Evolutionary conservation across 2,888 invertebrate species (phyloP), one percentile per base, ranked within the genome.

Genomic region (Drosophila antonietae): DNA sequence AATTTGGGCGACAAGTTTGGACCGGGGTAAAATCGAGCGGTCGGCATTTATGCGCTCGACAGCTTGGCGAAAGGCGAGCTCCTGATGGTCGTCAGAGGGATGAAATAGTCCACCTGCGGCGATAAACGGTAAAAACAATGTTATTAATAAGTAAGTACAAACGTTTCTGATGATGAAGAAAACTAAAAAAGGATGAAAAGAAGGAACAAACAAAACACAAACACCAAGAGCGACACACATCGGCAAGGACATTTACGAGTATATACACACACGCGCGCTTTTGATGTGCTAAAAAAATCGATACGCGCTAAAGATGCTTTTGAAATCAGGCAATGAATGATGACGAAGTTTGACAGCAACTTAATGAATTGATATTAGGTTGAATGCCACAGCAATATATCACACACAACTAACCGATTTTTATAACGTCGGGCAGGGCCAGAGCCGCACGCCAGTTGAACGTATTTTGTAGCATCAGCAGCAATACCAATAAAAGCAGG

Each of bases 11-110:
- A 96, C 95, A 61, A 98, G 94, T 90, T 97, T 96, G n/a, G 97
- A 97, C 90, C 97, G 94, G 33, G 97, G 96, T 88, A 97, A 93
- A 85, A 98, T 95, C 60, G 96, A 95, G 75, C 96, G 94, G 93
- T 97, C 97, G 41, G 95, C 95, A 93, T 98, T 98, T 90, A 98
- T 97, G 91, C 96, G 95, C 90, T 98, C 97, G 62, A 98, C 97
- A 2, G 98, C 98, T 93, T 98, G 97, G 69, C 97, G 95, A 93
- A 98, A 98, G 47, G 98, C 98, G 67, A 97, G 95, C 93, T 97
- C 97, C 92, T 97, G 97, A 90, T 96, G 96, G 92, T 97, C 96
- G 92, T 97, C 97, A 68, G 96, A 95, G 15, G 97, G 96, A 93
- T 98, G 97, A 92, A 97, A 97, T 60, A 97, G 94, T 49, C 97